Evolutionary conservation across 2,888 invertebrate genomes (phyloP).

Genomic region (Drosophila greeni): DNA sequence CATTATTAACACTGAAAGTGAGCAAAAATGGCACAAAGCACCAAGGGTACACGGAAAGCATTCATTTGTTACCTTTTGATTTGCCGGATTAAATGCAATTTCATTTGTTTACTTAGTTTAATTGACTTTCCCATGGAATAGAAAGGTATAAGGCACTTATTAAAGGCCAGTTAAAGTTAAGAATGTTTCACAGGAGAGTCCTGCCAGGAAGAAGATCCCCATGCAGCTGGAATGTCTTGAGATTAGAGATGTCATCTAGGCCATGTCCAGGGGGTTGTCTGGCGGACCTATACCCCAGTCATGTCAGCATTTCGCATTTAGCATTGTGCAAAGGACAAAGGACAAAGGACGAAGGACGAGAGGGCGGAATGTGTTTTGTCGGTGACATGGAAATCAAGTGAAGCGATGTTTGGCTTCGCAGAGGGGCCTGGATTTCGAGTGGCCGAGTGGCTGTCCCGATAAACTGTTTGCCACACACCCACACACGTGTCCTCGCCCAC

Average conservation of each 20-base stretch:
- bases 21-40: too few relatives aligned
- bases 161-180: background rate
- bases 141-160: background rate
- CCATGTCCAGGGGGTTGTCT: constrained; percentile 22
- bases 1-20: constrained; percentile 5
- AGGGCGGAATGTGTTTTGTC: constrained; percentile 59
- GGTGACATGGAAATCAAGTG: constrained; percentile 69
- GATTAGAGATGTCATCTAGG: constrained; percentile 42
- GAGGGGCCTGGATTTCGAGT: constrained; percentile 4
- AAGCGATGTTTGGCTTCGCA: constrained; percentile 43
- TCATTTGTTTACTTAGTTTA: background rate
- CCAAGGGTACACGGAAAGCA: background rate
- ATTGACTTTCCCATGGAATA: background rate
- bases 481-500: constrained; percentile 34
- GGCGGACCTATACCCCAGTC: background rate
- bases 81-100: background rate
- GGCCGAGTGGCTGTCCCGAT: constrained; percentile 46
- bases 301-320: constrained; percentile 54
- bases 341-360: constrained; percentile 42
- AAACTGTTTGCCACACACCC: constrained; percentile 62
- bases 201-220: background rate
- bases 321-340: constrained; percentile 46
- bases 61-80: background rate
- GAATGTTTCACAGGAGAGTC: background rate
- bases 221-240: background rate